Evolutionary conservation across 2,797 vertebrate species (phyloP), one percentile per base, ranked within the genome.

Genomic region (Sardinella longiceps): DNA sequence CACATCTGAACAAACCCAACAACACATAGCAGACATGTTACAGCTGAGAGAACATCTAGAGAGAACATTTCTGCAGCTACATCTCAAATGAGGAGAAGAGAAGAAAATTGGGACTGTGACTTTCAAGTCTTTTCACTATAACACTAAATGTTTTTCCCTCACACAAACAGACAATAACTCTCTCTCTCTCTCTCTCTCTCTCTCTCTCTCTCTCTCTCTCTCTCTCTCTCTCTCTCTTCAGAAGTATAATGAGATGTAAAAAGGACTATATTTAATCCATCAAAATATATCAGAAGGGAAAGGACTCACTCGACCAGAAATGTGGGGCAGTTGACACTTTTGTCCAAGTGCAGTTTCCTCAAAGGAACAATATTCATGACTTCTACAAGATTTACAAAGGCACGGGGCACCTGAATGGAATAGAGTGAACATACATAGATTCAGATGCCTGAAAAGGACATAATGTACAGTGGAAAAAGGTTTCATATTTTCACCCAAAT

Each of bases 361-460:
- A 98, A 45, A 0, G 95, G 86, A 0, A 92, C 58, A 37, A 96
- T 85, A 87, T 96, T 81, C 37, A 95, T 81, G 86, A 97, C 86
- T 83, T 97, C 95, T 30, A 98, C 94, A 15, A 99, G 93, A 85
- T 96, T 99, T 85, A 99, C 97, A n/a, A 98, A 86, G 18, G 95
- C 96, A 88, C 94, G 97, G 6, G 98, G 98, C 46, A 98, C 96
- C 98, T 99, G 88, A 87, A 11, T 3, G 53, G 14, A 23, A 86
- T 43, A 70, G 30, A 85, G 2, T 0, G 18, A 30, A 74, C n/a
- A 86, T n/a, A 63, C n/a, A 15, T 63, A n/a, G 9, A 74, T 18
- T 20, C 10, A 28, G 1, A 39, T 0, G 14, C 28, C 15, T 14
- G 14, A 12, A 66, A 0, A 12, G 0, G 28, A 1, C 11, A 30